Evolutionary conservation across 2,888 invertebrate genomes (phyloP).

Genomic region (Hydrotaea diabolus): DNA sequence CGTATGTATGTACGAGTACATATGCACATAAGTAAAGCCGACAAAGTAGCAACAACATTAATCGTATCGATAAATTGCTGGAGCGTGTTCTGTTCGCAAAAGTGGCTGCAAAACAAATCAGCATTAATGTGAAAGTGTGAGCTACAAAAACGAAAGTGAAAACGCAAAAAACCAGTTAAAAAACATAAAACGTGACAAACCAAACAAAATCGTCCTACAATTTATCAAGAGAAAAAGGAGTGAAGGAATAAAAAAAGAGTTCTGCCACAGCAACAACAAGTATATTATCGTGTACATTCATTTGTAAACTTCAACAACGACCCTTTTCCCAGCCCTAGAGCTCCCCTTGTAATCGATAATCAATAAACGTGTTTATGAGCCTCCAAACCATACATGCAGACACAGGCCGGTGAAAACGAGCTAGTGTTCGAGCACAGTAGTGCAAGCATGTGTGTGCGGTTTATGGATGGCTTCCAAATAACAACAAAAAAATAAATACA

Average conservation of each 20-base stretch:
- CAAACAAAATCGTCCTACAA: neutral
- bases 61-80: constrained; percentile 57
- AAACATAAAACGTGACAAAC: constrained; percentile 1
- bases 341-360: neutral
- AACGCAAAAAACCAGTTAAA: neutral
- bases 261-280: neutral
- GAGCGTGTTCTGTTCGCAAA: constrained; percentile 49
- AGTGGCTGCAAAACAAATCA: constrained; percentile 4
- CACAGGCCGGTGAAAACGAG: neutral
- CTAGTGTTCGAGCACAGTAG: neutral
- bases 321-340: neutral
- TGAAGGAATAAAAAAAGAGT: neutral
- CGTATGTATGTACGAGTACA: neutral
- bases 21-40: neutral
- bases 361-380: neutral
- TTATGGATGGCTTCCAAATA: neutral
- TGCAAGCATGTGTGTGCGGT: neutral
- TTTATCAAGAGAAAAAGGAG: neutral
- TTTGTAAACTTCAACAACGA: neutral
- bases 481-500: neutral
- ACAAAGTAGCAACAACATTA: neutral
- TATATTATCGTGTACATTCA: neutral
- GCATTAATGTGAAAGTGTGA: neutral
- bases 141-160: neutral
- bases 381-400: no score